Percentiles rank a stretch among this genome's conserved stretches.
Evolutionary conservation across 2,113 vertebrate species (phyloP).

Genomic region (Circaetus cinerascens): DNA sequence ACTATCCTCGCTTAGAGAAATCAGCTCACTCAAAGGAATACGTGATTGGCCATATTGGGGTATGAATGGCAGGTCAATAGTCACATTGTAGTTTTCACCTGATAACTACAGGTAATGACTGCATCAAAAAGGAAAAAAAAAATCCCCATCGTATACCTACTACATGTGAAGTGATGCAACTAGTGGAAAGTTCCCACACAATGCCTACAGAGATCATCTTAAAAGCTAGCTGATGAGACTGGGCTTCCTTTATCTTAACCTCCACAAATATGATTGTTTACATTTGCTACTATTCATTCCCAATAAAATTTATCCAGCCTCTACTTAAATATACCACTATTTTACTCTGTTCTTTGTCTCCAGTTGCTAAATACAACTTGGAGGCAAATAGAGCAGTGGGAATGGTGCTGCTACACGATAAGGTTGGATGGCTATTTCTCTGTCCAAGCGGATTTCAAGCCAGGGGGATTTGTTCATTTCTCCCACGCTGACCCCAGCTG

Average conservation of each 20-base stretch:
- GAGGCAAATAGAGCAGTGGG: neutral
- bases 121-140: neutral
- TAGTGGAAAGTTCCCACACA: neutral
- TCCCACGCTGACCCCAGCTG: neutral
- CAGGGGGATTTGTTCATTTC: neutral
- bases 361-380: neutral
- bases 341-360: neutral
- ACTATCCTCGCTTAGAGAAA: neutral
- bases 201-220: neutral
- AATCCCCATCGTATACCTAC: neutral
- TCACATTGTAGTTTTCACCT: neutral
- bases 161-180: neutral
- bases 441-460: neutral
- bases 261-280: neutral
- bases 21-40: neutral
- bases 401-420: neutral
- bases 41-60: rapidly evolving
- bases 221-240: neutral
- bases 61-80: neutral
- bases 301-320: neutral
- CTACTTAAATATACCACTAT: neutral
- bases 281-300: neutral
- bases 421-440: neutral
- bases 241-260: neutral
- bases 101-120: neutral